A percentile compares a stretch with the other conserved stretches of the same genome.
Evolutionary conservation across 2,113 vertebrate genomes (phyloP).

Genomic region (Mugil cephalus): DNA sequence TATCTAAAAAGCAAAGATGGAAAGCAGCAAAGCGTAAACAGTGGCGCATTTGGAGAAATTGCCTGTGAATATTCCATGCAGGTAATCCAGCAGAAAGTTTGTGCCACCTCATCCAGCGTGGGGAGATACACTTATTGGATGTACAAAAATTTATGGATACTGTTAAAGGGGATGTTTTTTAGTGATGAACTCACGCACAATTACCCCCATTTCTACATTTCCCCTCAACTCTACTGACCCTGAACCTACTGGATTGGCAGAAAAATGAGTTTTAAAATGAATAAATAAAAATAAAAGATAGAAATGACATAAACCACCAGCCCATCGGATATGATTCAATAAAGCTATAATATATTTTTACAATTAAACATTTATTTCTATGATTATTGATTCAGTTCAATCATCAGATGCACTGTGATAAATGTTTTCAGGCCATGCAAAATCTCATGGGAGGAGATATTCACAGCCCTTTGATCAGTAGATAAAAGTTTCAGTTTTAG

Average conservation of each 20-base stretch:
- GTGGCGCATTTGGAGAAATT: slow-evolving; percentile 2
- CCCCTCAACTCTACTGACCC: no score
- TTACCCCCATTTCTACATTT: no score
- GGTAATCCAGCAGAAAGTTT: slow-evolving; percentile 13
- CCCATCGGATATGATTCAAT: no score
- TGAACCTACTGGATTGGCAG: no score
- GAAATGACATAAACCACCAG: no score
- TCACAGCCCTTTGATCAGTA: slow-evolving; percentile 30
- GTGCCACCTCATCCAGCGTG: neutral
- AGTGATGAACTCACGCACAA: no score
- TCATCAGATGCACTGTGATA: neutral
- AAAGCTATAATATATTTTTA: no score
- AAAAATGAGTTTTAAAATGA: no score
- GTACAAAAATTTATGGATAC: neutral
- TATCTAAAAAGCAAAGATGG: slow-evolving; percentile 38
- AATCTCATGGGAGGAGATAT: slow-evolving; percentile 12
- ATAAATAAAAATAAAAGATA: no score
- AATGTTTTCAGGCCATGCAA: no score
- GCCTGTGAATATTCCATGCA: neutral
- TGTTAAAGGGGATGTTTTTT: neutral
- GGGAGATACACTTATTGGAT: slow-evolving; percentile 1
- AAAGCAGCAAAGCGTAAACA: slow-evolving; percentile 42
- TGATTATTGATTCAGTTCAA: no score
- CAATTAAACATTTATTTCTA: no score
- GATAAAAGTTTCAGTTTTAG: slow-evolving; percentile 7